Base-by-base conservation (phyloP, 2,888 invertebrate genomes). In the Drosophila tripunctata region DNA sequence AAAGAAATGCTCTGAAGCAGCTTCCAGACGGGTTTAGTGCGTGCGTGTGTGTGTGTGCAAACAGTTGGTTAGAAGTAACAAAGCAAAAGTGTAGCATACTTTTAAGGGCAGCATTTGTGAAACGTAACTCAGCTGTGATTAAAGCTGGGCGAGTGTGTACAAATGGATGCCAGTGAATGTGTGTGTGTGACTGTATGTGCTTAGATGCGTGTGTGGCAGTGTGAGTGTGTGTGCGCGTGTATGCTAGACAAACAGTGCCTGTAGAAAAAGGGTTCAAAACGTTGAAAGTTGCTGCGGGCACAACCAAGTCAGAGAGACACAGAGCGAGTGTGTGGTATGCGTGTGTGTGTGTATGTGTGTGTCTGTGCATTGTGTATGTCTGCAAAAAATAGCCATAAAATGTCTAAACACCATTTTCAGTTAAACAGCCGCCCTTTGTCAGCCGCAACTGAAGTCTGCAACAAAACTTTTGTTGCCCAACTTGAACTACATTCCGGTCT, bases 321-420 rank as follows among this genome's bases (percentile, higher is more conserved):
- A 6, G 21, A 30, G 27, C 40, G 30, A 38, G 40, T 40, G 38
- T 6, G 27, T 38, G 15, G 38, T 38, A 12, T 27, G n/a, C 24
- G n/a, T 24, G 15, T 33, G 5, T 17, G 4, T 15, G 7, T 17
- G 35, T 36, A 7, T 7, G 22, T 33, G 10, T 43, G 21, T 36
- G 15, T 12, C 21, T 41, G 7, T 27, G 19, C n/a, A n/a, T n/a
- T 19, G 33, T 14, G 12, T 19, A 3, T 27, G 24, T 19, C 8
- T 36, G 8, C 5, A 30, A 30, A 31, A 33, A 27, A 48, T 60
- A 62, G 41, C 62, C 67, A 70, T 70, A 50, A 69, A 77, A 66
- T 66, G 66, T 70, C 66, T 74, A 66, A 81, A 62, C 67, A 84
- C 67, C 68, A 61, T 74, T 74, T 80, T 70, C 67, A 67, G 65